A percentile compares a stretch with the other conserved stretches of the same genome.
Conservation (phyloP, 2,113 vertebrate species). For the Geococcyx californianus region DNA sequence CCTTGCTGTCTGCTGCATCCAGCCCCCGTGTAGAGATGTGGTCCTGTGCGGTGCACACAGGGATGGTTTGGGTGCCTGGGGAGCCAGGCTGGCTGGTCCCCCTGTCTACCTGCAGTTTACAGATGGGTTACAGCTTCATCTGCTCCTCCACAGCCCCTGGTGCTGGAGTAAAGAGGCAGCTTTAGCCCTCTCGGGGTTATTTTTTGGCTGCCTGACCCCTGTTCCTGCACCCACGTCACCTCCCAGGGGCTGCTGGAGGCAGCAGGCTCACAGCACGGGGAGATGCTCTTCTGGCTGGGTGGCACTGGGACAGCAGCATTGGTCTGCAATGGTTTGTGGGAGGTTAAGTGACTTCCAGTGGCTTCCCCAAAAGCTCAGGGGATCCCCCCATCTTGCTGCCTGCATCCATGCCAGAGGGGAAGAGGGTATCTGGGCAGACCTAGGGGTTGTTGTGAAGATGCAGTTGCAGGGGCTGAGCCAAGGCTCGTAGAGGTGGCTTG, state of each 20-base stretch:
- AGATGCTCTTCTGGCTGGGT: neutral
- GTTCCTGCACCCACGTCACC: neutral
- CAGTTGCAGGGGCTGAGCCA: fast-evolving
- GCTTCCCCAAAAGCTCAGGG: neutral
- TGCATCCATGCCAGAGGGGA: fast-evolving
- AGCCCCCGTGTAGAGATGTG: neutral
- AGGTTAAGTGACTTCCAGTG: neutral
- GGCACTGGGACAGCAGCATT: fast-evolving
- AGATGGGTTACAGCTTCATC: neutral
- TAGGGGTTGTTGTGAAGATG: fast-evolving
- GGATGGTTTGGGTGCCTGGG: neutral
- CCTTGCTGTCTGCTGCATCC: neutral
- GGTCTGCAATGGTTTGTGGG: neutral
- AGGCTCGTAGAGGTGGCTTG: fast-evolving
- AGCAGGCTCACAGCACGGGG: fast-evolving
- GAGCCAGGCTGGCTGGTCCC: neutral
- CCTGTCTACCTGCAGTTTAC: neutral
- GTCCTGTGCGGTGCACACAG: fast-evolving
- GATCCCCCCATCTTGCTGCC: neutral
- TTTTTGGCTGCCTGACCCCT: neutral
- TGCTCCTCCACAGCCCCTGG: neutral
- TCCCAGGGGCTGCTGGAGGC: neutral
- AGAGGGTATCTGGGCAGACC: neutral
- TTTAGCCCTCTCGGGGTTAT: fast-evolving
- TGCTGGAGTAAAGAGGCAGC: neutral